Conservation (phyloP, 1,140 invertebrate species). For the Zaprionus camerounensis region DNA sequence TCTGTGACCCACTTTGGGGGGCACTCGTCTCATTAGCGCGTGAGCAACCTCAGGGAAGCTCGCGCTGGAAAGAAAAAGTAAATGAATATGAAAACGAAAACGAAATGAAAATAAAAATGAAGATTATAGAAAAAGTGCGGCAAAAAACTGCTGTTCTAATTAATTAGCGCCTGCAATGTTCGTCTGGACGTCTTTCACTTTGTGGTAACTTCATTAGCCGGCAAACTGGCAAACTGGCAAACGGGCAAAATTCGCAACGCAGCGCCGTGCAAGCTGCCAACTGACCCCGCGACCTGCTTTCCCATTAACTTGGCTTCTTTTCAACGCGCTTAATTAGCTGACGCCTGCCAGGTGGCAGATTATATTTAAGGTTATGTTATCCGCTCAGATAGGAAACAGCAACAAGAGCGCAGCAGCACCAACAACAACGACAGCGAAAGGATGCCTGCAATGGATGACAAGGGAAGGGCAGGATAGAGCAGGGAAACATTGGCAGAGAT, state of each 20-base stretch:
- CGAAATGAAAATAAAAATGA: conserved; percentile 12
- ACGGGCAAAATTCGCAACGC: conserved; percentile 4
- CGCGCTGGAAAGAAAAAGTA: conserved; percentile 9
- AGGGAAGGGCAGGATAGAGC: neutral
- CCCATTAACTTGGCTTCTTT: conserved; percentile 29
- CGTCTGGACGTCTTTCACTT: conserved; percentile 59
- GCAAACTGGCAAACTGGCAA: conserved; percentile 9
- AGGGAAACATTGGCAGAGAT: neutral
- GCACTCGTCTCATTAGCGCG: conserved; percentile 36
- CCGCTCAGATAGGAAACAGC: conserved; percentile 9
- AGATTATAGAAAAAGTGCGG: conserved; percentile 6
- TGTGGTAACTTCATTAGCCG: conserved; percentile 53
- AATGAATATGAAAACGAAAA: conserved; percentile 24
- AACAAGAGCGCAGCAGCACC: conserved; percentile 7
- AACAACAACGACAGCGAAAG: conserved; percentile 8
- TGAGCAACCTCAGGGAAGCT: conserved; percentile 28
- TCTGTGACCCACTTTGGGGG: conserved; percentile 8
- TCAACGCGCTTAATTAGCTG: conserved; percentile 60
- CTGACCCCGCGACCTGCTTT: conserved; percentile 32
- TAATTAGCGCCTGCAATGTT: conserved; percentile 47
- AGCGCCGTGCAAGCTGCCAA: neutral
- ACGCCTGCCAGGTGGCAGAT: conserved; percentile 37
- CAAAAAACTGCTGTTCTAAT: conserved; percentile 43
- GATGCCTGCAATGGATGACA: neutral
- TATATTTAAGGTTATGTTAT: conserved; percentile 52